Evolutionary conservation across 2,888 invertebrate species (phyloP).

Genomic region (Trissolcus japonicus): DNA sequence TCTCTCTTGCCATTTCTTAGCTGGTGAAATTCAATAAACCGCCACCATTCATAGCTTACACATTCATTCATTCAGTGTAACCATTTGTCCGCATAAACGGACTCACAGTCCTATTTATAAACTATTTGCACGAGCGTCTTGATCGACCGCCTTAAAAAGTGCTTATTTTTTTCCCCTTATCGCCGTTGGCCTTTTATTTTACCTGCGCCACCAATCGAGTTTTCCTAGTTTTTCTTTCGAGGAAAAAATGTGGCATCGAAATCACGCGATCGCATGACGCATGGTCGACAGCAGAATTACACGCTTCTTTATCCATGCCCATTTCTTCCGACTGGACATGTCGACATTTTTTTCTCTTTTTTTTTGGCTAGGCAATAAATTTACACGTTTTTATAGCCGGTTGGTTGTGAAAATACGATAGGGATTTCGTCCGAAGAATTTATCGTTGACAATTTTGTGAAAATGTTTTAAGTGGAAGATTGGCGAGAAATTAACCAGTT

Average conservation of each 20-base stretch:
- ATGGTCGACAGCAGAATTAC: constrained; percentile 7
- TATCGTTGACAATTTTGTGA: neutral
- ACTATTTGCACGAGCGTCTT: no score
- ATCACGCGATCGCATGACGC: constrained; percentile 30
- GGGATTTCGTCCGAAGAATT: neutral
- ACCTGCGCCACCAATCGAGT: neutral
- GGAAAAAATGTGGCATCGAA: constrained; percentile 14
- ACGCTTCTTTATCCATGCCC: neutral
- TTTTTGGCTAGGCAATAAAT: no score
- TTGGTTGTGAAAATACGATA: constrained; percentile 1
- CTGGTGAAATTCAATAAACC: constrained; percentile 16
- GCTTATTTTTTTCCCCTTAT: no score
- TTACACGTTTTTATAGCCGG: neutral
- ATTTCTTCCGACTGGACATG: neutral
- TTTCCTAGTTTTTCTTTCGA: constrained; percentile 12
- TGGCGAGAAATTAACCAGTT: no score
- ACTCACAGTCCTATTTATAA: neutral
- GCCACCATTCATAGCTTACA: constrained; percentile 10
- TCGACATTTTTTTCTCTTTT: neutral
- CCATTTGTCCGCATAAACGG: neutral
- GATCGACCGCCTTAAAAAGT: no score
- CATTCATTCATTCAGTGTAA: constrained; percentile 1
- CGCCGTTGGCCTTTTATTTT: no score
- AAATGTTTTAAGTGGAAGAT: neutral
- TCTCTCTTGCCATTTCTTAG: no score